Conservation (phyloP, 2,888 invertebrate species). For the Galerucella nymphaeae region DNA sequence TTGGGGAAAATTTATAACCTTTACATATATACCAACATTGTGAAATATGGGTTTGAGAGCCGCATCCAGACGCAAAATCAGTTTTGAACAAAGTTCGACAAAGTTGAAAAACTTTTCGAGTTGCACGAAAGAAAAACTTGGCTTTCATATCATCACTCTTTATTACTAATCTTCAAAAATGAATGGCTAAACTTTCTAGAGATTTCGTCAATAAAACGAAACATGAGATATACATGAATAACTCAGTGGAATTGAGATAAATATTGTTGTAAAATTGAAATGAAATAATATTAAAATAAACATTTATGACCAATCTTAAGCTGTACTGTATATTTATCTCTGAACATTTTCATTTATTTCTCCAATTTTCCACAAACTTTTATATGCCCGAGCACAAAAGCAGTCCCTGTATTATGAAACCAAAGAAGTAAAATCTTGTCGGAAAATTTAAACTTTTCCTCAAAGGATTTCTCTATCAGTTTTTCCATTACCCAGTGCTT, state of each 20-base stretch:
- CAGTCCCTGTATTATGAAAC: slow-evolving; percentile 26
- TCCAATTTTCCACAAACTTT: slow-evolving; percentile 24
- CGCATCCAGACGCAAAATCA: slow-evolving; percentile 20
- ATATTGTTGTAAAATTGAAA: too few relatives aligned
- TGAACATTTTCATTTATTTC: slow-evolving; percentile 19
- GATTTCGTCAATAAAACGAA: slow-evolving; percentile 18
- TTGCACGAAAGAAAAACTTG: slow-evolving; percentile 24
- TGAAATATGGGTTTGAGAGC: slow-evolving; percentile 26
- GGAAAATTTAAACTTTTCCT: slow-evolving; percentile 31
- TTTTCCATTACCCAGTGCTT: slow-evolving; percentile 35
- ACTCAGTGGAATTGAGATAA: not conserved
- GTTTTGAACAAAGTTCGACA: slow-evolving; percentile 15
- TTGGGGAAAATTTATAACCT: slow-evolving; percentile 24
- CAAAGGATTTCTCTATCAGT: slow-evolving; percentile 32
- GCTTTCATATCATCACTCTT: slow-evolving; percentile 29
- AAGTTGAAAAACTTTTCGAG: slow-evolving; percentile 15
- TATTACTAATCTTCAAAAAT: slow-evolving; percentile 29
- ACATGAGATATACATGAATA: slow-evolving; percentile 2
- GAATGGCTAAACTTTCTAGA: slow-evolving; percentile 23
- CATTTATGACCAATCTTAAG: too few relatives aligned
- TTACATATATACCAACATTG: slow-evolving; percentile 22
- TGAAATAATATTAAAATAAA: too few relatives aligned
- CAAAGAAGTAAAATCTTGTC: slow-evolving; percentile 31
- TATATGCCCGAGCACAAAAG: slow-evolving; percentile 25
- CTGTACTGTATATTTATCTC: not conserved